Percentiles rank a stretch among this genome's conserved stretches.
phyloP scores from a whole-genome alignment of 2,797 vertebrate species.

The Macropus fuliginosus region DNA sequence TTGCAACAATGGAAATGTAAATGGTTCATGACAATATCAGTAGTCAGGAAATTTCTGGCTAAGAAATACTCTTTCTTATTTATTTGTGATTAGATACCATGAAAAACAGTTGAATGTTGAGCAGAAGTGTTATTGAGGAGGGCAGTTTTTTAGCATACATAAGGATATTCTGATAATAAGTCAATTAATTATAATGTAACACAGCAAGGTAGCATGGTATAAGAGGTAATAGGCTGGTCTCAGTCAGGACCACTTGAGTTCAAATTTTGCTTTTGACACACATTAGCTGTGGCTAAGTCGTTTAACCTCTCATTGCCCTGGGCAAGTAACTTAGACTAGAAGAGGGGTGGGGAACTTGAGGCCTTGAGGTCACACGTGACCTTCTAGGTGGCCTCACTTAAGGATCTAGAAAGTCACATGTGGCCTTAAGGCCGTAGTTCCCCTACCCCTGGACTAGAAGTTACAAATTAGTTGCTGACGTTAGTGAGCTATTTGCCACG shows the following conservation, averaged over 20 bases:
- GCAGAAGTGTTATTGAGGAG: neutral
- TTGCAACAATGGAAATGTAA: conserved; percentile 55
- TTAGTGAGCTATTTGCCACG: neutral
- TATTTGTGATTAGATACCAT: conserved; percentile 46
- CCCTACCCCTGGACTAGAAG: neutral
- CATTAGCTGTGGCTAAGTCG: neutral
- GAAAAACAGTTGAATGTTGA: conserved; percentile 14
- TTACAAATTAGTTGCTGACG: neutral
- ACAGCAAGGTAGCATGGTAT: neutral
- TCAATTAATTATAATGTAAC: neutral
- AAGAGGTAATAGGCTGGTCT: neutral
- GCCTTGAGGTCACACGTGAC: no score
- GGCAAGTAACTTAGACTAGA: neutral
- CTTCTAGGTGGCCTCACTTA: no score
- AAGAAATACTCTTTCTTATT: conserved; percentile 49
- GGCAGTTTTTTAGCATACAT: neutral
- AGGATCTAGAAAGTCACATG: no score
- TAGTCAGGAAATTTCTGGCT: conserved; percentile 41
- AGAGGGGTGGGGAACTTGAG: neutral
- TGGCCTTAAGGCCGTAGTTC: no score
- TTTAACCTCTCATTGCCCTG: neutral
- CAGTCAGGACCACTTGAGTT: neutral
- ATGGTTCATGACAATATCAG: conserved; percentile 41
- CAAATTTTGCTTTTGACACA: neutral
- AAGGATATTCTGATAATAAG: conserved; percentile 20